Evolutionary conservation across 1,140 invertebrate genomes (phyloP).

Genomic region (Tetramorium alpestre): DNA sequence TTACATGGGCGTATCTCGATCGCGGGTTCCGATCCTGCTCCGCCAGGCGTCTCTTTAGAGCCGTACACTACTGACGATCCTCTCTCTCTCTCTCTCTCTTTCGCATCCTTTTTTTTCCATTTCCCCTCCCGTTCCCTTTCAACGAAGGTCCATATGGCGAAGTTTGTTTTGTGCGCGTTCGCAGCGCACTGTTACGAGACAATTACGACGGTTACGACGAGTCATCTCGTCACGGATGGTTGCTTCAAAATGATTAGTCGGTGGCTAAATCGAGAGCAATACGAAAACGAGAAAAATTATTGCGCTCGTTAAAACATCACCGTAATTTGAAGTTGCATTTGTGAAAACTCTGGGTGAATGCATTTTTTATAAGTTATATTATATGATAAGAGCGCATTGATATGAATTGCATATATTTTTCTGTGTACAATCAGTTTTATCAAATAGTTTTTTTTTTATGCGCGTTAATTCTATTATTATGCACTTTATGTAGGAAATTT

Average conservation of each 20-base stretch:
- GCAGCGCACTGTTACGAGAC: conserved; percentile 78
- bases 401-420: background rate
- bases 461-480: background rate
- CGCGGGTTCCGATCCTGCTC: conserved; percentile 65
- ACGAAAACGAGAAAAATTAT: conserved; percentile 30
- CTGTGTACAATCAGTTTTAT: background rate
- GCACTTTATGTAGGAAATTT: background rate
- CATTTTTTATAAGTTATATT: conserved; percentile 2
- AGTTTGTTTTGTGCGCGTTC: conserved; percentile 75
- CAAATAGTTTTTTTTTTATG: background rate
- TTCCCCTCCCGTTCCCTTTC: conserved; percentile 41
- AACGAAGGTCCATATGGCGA: conserved; percentile 75
- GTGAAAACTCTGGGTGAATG: background rate
- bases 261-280: conserved; percentile 47
- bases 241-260: conserved; percentile 65
- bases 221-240: conserved; percentile 67
- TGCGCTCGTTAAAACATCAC: conserved; percentile 28
- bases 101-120: conserved; percentile 2
- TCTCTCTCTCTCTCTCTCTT: conserved; percentile 51
- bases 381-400: background rate
- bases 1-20: conserved; percentile 84
- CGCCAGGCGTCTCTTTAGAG: conserved; percentile 56
- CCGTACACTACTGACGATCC: conserved; percentile 37
- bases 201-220: conserved; percentile 78
- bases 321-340: background rate